A percentile compares a stretch with the other conserved stretches of the same genome.
These are phyloP conservation scores for Petrocephalus sullivani DNA, from an alignment of 2,797 vertebrate species.

Conservation along the genomic window DNA sequence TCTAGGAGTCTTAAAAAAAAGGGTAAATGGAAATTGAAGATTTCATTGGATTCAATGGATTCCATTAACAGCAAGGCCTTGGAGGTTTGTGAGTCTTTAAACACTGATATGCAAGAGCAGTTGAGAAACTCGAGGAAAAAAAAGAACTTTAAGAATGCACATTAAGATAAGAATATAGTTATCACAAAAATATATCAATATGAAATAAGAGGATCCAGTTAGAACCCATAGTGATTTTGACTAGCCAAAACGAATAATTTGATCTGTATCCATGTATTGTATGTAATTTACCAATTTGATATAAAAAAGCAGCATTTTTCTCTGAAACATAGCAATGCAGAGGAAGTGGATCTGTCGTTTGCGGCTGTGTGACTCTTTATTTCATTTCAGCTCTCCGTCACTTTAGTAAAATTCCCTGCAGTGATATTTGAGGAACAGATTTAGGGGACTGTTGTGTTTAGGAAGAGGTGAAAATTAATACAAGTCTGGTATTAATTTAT, in stretches of 20 bases:
- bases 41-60: background rate
- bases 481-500: slow-evolving; percentile 7
- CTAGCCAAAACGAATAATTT: background rate
- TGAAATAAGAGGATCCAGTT: background rate
- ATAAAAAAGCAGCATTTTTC: background rate
- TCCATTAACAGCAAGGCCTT: background rate
- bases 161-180: background rate
- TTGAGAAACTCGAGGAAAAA: background rate
- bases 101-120: background rate
- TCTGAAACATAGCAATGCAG: background rate
- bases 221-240: background rate
- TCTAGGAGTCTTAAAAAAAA: background rate
- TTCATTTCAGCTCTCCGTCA: background rate
- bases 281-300: background rate
- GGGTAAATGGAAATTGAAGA: background rate
- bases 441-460: background rate
- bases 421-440: background rate
- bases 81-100: background rate
- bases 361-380: background rate
- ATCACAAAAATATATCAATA: background rate
- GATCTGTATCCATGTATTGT: background rate
- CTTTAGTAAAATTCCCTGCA: background rate
- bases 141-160: background rate
- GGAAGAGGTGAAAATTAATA: slow-evolving; percentile 1
- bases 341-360: background rate